phyloP scores from a whole-genome alignment of 2,113 vertebrate genomes.

The Marcusenius ussheri region DNA sequence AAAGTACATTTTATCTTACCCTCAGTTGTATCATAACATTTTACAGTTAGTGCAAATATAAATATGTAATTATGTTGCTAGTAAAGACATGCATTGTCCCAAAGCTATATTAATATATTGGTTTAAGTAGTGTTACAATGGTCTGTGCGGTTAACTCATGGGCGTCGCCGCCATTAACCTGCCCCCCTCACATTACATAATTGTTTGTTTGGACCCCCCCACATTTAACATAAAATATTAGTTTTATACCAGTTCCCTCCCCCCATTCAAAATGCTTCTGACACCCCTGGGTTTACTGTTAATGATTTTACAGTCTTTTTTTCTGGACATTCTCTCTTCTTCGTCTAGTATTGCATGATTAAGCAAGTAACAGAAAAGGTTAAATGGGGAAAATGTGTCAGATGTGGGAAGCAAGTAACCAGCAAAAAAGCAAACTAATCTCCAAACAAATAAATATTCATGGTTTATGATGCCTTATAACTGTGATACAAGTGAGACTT shows the following conservation, averaged over 20 bases:
- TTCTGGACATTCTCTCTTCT: neutral
- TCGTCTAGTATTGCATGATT: neutral
- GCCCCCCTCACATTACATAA: no score
- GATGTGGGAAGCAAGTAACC: neutral
- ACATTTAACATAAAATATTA: no score
- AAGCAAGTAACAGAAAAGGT: neutral
- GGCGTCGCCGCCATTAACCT: no score
- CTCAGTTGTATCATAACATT: neutral
- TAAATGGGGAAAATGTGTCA: neutral
- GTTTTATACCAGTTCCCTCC: no score
- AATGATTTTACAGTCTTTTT: neutral
- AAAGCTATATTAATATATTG: neutral
- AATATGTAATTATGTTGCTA: neutral
- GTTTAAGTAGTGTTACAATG: neutral
- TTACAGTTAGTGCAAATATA: neutral
- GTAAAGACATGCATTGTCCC: neutral
- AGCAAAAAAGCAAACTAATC: neutral
- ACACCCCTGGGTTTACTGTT: neutral
- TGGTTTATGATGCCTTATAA: neutral
- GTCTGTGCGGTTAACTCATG: neutral
- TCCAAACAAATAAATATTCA: neutral
- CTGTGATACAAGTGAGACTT: neutral
- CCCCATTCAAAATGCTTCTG: no score
- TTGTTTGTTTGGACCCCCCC: no score
- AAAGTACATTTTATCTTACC: neutral